phyloP scores from a whole-genome alignment of 2,113 vertebrate species.

The Sminthopsis crassicaudata region DNA sequence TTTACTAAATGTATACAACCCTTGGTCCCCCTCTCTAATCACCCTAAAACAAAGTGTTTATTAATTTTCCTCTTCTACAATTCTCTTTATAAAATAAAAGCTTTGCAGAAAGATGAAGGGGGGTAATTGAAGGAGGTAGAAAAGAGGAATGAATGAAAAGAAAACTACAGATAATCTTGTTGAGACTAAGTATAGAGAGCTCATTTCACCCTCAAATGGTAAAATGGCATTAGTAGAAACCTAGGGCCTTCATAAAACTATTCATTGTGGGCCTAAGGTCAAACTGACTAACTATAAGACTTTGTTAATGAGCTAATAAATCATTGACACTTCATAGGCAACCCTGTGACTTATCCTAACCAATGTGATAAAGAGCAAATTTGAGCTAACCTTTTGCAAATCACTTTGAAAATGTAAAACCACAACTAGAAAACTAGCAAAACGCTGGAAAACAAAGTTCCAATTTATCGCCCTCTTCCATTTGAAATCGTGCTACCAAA shows the following conservation, averaged over 20 bases:
- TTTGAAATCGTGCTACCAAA: conserved; percentile 34
- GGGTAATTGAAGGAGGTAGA: background rate
- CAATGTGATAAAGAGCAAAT: conserved; percentile 74
- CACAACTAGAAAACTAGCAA: conserved; percentile 42
- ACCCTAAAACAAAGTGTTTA: background rate
- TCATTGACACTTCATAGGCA: conserved; percentile 74
- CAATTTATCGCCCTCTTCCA: conserved; percentile 46
- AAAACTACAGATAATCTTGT: background rate
- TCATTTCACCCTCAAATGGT: background rate
- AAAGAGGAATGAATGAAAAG: background rate
- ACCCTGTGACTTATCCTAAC: conserved; percentile 72
- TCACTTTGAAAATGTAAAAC: conserved; percentile 67
- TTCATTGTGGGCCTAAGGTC: conserved; percentile 49
- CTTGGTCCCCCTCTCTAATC: background rate
- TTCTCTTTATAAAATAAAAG: background rate
- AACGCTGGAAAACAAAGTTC: conserved; percentile 12
- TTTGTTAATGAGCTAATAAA: conserved; percentile 78
- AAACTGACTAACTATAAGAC: conserved; percentile 67
- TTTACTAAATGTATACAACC: background rate
- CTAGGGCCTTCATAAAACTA: conserved; percentile 49
- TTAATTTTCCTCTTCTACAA: background rate
- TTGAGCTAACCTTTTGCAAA: conserved; percentile 74
- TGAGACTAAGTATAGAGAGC: background rate
- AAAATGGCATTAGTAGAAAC: conserved; percentile 15
- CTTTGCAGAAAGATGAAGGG: background rate